Conservation (phyloP, 2,797 vertebrate species). For the Chaetodon trifasciatus region DNA sequence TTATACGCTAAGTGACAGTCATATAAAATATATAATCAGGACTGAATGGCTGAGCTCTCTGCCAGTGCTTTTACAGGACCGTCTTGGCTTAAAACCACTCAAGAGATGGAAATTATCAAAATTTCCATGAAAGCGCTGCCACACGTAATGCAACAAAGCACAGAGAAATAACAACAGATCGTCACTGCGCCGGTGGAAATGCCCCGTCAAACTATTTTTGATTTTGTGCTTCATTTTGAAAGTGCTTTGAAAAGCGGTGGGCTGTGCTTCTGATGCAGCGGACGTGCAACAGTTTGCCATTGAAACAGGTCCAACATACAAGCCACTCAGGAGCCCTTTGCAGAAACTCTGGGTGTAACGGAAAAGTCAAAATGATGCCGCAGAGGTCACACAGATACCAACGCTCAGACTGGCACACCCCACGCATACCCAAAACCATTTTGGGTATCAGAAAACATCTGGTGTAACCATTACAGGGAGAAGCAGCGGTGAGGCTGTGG, state of each 20-base stretch:
- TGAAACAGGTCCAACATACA: conserved; percentile 50
- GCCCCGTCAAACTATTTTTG: conserved; percentile 35
- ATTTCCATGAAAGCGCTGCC: conserved; percentile 38
- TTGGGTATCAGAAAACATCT: conserved; percentile 56
- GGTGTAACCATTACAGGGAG: conserved; percentile 34
- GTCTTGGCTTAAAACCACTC: conserved; percentile 4
- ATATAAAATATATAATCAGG: conserved; percentile 47
- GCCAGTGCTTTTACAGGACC: conserved; percentile 30
- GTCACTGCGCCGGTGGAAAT: conserved; percentile 13
- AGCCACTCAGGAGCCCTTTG: conserved; percentile 3
- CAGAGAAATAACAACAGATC: conserved; percentile 26
- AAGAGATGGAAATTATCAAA: conserved; percentile 28
- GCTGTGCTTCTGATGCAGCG: conserved; percentile 26
- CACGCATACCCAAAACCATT: conserved; percentile 30
- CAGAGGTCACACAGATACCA: conserved; percentile 42
- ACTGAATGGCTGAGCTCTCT: conserved; percentile 13
- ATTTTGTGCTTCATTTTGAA: conserved; percentile 16
- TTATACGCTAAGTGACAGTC: conserved; percentile 35
- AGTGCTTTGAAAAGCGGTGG: conserved; percentile 42
- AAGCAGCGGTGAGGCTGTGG: conserved; percentile 29
- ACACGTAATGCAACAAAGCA: conserved; percentile 14
- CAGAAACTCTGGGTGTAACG: conserved; percentile 40
- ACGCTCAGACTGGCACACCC: conserved; percentile 10
- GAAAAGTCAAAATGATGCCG: conserved; percentile 49
- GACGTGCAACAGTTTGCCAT: background rate